Percentiles rank a stretch among this genome's conserved stretches.
phyloP scores from a whole-genome alignment of 2,888 invertebrate genomes.

The Axea sp. region DNA sequence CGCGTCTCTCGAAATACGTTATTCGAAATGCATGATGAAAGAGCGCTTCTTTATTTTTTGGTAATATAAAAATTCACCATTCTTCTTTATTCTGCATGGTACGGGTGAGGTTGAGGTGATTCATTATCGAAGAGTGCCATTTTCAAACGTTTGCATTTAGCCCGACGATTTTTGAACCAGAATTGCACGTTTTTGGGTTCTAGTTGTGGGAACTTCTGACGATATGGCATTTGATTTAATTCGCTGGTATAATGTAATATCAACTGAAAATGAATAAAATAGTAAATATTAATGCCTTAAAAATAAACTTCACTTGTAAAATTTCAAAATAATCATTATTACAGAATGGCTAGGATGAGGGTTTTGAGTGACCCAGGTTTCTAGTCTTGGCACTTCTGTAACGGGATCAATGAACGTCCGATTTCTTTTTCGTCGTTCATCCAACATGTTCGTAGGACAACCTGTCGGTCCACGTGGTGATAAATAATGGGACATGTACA shows the following conservation, averaged over 20 bases:
- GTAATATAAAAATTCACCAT: conserved; percentile 37
- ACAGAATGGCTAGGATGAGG: conserved; percentile 97
- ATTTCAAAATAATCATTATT: too few relatives aligned
- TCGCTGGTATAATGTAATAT: conserved; percentile 99
- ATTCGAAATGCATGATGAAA: conserved; percentile 45
- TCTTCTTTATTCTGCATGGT: conserved; percentile 74
- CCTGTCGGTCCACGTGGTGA: conserved; percentile 80
- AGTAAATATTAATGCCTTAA: too few relatives aligned
- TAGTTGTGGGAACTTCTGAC: conserved; percentile 98
- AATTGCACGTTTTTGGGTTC: conserved; percentile 99
- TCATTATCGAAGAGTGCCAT: conserved; percentile 91
- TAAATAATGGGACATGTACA: conserved; percentile 95
- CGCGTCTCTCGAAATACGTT: conserved; percentile 19
- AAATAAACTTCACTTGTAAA: too few relatives aligned
- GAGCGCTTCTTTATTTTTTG: conserved; percentile 10
- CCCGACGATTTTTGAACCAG: conserved; percentile 99
- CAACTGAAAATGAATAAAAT: conserved; percentile 82
- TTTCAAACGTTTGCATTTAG: conserved; percentile 97
- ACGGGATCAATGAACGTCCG: conserved; percentile 99
- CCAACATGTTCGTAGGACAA: conserved; percentile 82
- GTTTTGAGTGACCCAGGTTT: conserved; percentile 98
- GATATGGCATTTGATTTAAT: conserved; percentile 96
- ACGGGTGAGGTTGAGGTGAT: conserved; percentile 81
- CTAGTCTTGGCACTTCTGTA: conserved; percentile 95
- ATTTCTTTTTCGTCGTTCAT: conserved; percentile 95